phyloP scores from a whole-genome alignment of 2,113 vertebrate genomes.

The Hepsetus odoe region DNA sequence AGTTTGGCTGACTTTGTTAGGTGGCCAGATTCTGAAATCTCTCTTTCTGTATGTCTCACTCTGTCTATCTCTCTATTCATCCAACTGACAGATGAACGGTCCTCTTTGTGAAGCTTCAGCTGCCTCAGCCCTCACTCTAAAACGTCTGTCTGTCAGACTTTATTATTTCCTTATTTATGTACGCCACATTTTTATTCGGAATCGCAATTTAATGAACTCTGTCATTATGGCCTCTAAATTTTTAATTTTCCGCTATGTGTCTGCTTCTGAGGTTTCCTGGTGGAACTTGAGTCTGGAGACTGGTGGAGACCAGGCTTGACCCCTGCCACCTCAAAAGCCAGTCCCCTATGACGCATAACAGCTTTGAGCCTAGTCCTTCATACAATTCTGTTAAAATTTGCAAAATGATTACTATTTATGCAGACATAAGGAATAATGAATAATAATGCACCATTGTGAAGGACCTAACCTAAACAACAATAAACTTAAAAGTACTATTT shows the following conservation, averaged over 20 bases:
- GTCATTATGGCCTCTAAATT: constrained; percentile 79
- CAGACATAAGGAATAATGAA: too few species aligned
- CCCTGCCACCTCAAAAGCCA: neutral
- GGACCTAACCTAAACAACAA: too few species aligned
- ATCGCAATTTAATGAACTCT: constrained; percentile 78
- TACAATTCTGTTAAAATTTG: too few species aligned
- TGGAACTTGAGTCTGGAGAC: constrained; percentile 53
- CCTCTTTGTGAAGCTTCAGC: constrained; percentile 41
- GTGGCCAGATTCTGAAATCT: constrained; percentile 4
- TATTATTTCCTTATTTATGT: constrained; percentile 80
- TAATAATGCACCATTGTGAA: too few species aligned
- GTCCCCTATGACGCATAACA: neutral
- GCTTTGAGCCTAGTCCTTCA: neutral
- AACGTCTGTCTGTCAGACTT: constrained; percentile 67
- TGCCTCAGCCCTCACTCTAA: constrained; percentile 62
- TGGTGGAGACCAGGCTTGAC: neutral
- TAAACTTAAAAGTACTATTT: too few species aligned
- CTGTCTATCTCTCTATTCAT: constrained; percentile 50
- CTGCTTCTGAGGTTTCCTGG: constrained; percentile 71
- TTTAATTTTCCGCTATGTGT: constrained; percentile 76
- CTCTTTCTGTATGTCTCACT: constrained; percentile 19
- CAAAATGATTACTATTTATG: too few species aligned
- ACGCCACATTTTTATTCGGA: constrained; percentile 75
- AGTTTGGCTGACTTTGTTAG: neutral
- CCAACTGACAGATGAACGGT: constrained; percentile 29